Evolutionary conservation across 2,113 vertebrate genomes (phyloP), one percentile per base, ranked within the genome.

Genomic region (Zosterops lateralis): DNA sequence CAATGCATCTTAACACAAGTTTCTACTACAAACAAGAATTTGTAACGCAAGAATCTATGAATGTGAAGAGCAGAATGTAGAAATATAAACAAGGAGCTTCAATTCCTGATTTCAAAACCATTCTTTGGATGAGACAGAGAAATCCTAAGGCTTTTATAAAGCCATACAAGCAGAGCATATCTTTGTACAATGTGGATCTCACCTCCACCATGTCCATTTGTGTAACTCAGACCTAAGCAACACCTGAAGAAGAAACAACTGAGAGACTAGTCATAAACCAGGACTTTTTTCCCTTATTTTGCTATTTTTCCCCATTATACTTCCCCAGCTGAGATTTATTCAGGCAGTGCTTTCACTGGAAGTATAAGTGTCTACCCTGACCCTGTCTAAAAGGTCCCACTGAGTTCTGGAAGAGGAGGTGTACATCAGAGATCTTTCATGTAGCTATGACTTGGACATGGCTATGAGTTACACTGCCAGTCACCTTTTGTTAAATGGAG

Each of bases 391-490:
- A 74, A 83, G 54, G 12, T 54, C 42, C 3, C 60, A 34, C 42
- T 32, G 53, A 31, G n/a, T 54, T 78, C 34, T 77, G 16, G 34
- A 78, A 62, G 66, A 3, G 7, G 57, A 85, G 31, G 26, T 44
- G n/a, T 32, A 67, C 26, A 18, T 53, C n/a, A n/a, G 21, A 20
- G 3, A 31, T 19, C 47, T 71, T 61, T 58, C 45, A 17, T 3
- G 3, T 18, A 53, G 22, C 19, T 45, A 15, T 1, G 2, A 22
- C 5, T 8, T 42, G 45, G 50, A 83, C 54, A 17, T 1, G 3
- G 25, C 58, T 85, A 2, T 36, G 38, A 65, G 14, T 67, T 72
- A 76, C 32, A 14, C 31, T 73, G 58, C 7, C 42, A 78, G 32
- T 56, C 34, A 34, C 17, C 13, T 36, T 36, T 4, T 14, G 18